Conservation (phyloP, 2,888 invertebrate genomes). For the Cabera pusaria region DNA sequence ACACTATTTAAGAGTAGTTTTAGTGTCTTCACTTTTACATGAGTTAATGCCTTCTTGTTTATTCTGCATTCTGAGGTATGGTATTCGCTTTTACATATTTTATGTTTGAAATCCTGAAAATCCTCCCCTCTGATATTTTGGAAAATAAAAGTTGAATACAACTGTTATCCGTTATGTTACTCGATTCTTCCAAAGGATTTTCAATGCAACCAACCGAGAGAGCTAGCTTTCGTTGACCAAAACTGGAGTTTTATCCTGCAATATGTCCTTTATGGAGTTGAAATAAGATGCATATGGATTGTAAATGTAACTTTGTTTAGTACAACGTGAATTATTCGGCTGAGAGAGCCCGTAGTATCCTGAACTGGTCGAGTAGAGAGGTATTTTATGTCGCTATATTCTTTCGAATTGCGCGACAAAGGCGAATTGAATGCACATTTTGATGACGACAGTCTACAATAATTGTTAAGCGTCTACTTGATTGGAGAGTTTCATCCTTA, state of each 20-base stretch:
- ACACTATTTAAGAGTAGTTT: too few relatives aligned
- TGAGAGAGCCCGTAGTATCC: constrained; percentile 47
- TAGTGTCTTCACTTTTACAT: too few relatives aligned
- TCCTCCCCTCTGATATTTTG: too few relatives aligned
- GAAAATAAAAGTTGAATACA: constrained; percentile 22
- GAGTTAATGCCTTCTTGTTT: too few relatives aligned
- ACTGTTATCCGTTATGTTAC: constrained; percentile 23
- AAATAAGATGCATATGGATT: constrained; percentile 13
- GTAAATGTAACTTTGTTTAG: constrained; percentile 37
- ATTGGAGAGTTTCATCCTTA: too few relatives aligned
- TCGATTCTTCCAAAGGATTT: constrained; percentile 35
- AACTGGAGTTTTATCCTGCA: constrained; percentile 10
- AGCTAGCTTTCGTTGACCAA: constrained; percentile 23
- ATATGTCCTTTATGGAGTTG: constrained; percentile 8
- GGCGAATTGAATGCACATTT: constrained; percentile 59
- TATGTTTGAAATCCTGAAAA: too few relatives aligned
- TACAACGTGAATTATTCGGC: constrained; percentile 60
- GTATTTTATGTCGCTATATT: constrained; percentile 62
- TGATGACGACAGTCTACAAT: too few relatives aligned
- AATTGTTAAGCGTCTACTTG: too few relatives aligned
- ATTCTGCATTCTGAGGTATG: too few relatives aligned
- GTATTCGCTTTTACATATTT: too few relatives aligned
- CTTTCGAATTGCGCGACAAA: constrained; percentile 49
- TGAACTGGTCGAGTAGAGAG: constrained; percentile 42
- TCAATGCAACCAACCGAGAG: constrained; percentile 32